Evolutionary conservation across 2,113 vertebrate species (phyloP).

Genomic region (Perca flavescens): DNA sequence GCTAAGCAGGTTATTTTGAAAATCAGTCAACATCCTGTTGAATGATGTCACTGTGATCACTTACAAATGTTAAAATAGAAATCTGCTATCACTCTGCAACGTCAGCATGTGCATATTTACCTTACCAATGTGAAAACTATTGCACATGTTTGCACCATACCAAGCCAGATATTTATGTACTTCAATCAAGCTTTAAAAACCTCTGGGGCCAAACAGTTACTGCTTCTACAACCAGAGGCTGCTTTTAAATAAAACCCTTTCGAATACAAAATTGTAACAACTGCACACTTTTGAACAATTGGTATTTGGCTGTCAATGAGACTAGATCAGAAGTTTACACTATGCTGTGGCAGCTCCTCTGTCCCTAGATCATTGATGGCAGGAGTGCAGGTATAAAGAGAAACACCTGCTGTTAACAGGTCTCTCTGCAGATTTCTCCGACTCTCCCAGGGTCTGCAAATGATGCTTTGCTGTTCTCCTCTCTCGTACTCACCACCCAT

Average conservation of each 20-base stretch:
- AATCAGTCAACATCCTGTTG: background rate
- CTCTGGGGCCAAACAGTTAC: background rate
- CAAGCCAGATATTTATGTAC: background rate
- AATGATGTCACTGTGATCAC: background rate
- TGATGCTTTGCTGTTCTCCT: background rate
- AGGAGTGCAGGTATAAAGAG: background rate
- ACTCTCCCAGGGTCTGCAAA: background rate
- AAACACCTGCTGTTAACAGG: slow-evolving; percentile 10
- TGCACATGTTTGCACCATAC: slow-evolving; percentile 33
- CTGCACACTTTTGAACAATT: background rate
- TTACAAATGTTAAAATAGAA: slow-evolving; percentile 1
- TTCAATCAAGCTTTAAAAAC: slow-evolving; percentile 18
- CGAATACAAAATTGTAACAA: background rate
- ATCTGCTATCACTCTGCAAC: background rate
- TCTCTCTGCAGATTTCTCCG: background rate
- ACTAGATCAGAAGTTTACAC: background rate
- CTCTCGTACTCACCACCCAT: background rate
- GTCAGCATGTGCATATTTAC: background rate
- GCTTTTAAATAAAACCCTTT: background rate
- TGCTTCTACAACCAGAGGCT: background rate
- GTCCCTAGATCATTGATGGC: background rate
- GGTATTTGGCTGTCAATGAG: too few species aligned
- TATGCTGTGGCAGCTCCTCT: background rate
- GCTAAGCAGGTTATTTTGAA: background rate
- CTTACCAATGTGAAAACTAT: background rate